A percentile compares a stretch with the other conserved stretches of the same genome.
These are phyloP conservation scores for Lanius ludovicianus DNA, from an alignment of 2,113 vertebrate genomes.

Conservation along the genomic window DNA sequence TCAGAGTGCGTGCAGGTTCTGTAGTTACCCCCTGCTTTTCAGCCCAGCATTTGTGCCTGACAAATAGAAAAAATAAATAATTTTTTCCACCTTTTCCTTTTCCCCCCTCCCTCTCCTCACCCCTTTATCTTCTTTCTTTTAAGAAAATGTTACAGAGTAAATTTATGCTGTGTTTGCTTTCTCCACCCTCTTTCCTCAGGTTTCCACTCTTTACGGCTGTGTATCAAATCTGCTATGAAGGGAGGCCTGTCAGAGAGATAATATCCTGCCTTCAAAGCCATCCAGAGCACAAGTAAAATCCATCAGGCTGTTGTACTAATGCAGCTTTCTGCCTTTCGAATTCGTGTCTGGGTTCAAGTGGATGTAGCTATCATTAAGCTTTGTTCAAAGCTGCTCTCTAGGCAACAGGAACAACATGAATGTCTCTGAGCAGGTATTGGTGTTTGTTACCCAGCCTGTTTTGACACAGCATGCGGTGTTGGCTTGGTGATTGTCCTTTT, in stretches of 20 bases:
- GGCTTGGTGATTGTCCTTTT: neutral
- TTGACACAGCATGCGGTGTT: neutral
- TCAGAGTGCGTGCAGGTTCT: neutral
- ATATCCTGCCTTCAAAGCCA: slow-evolving; percentile 87
- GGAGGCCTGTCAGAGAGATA: slow-evolving; percentile 81
- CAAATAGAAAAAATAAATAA: neutral
- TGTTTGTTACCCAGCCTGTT: neutral
- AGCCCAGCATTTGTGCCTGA: neutral
- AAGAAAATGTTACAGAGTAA: neutral
- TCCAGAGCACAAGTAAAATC: slow-evolving; percentile 80
- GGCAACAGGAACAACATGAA: neutral
- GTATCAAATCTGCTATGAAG: slow-evolving; percentile 87
- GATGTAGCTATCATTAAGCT: neutral
- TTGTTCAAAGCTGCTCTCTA: neutral
- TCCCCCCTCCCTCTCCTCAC: neutral
- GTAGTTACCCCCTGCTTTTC: neutral
- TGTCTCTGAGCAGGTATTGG: neutral
- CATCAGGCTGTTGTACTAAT: neutral
- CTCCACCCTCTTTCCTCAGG: slow-evolving; percentile 53
- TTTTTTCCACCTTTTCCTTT: neutral
- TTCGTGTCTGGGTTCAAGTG: neutral
- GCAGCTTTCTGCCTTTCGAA: neutral
- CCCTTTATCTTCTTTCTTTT: neutral
- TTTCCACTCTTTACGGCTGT: slow-evolving; percentile 86
- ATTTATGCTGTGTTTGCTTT: neutral